Percentiles rank a stretch among this genome's conserved stretches.
phyloP scores from a whole-genome alignment of 2,888 invertebrate species.

The Perizoma affinitatum region DNA sequence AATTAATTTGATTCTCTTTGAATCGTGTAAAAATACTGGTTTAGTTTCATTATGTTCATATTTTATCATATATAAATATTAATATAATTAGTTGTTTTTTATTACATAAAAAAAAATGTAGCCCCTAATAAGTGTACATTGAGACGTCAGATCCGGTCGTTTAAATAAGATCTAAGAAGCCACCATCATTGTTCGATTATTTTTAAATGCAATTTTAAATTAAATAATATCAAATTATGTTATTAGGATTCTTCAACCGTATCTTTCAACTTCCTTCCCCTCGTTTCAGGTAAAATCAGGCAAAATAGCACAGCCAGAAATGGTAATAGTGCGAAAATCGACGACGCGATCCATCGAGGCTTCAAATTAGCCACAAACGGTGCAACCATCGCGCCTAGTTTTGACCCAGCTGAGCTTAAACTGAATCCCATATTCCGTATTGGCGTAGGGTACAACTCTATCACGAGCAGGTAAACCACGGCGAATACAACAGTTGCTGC shows the following conservation, averaged over 20 bases:
- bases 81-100: too few species aligned
- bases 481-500: conserved; percentile 43
- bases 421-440: conserved; percentile 63
- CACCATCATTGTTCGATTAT: too few species aligned
- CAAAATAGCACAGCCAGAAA: conserved; percentile 53
- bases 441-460: conserved; percentile 64
- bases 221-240: conserved; percentile 5
- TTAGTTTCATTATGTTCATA: background rate
- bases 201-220: conserved; percentile 3
- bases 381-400: conserved; percentile 58
- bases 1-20: background rate
- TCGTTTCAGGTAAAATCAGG: conserved; percentile 61
- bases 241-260: conserved; percentile 43
- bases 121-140: too few species aligned
- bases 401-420: conserved; percentile 51
- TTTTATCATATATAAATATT: too few species aligned
- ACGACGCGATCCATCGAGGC: conserved; percentile 56
- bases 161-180: too few species aligned
- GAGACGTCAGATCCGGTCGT: too few species aligned
- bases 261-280: conserved; percentile 58
- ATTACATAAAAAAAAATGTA: too few species aligned
- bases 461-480: conserved; percentile 50
- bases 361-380: conserved; percentile 57
- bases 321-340: conserved; percentile 54
- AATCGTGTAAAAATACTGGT: conserved; percentile 2